These are phyloP conservation scores for Pelochelys cantorii DNA, from an alignment of 2,797 vertebrate genomes.

Conservation along the genomic window DNA sequence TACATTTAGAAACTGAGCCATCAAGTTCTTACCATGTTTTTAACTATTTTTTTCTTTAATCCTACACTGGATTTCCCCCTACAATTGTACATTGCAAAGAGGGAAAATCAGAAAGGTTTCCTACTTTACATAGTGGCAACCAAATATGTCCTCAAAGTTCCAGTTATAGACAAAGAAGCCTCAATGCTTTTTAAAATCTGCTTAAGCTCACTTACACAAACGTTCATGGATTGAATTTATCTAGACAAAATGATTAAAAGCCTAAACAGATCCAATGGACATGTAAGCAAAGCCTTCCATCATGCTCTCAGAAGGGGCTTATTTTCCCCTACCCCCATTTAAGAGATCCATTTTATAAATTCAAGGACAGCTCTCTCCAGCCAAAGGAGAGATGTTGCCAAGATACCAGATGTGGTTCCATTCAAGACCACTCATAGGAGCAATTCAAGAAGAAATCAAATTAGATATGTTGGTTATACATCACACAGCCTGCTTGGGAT, in stretches of 20 bases:
- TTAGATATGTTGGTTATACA: conserved; percentile 79
- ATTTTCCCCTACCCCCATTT: background rate
- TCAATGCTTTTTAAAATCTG: conserved; percentile 41
- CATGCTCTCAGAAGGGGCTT: conserved; percentile 41
- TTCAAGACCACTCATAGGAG: conserved; percentile 77
- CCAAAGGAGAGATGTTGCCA: conserved; percentile 69
- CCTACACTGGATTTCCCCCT: background rate
- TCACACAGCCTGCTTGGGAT: conserved; percentile 65
- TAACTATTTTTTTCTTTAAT: background rate
- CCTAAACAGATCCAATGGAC: background rate
- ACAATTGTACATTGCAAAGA: background rate
- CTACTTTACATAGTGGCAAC: background rate
- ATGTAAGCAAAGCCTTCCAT: conserved; percentile 38
- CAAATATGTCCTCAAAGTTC: conserved; percentile 42
- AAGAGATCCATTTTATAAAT: conserved; percentile 68
- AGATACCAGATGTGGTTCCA: conserved; percentile 75
- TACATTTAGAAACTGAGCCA: background rate
- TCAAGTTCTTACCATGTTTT: background rate
- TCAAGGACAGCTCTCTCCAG: conserved; percentile 72
- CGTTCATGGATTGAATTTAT: conserved; percentile 21
- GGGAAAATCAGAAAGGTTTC: conserved; percentile 34
- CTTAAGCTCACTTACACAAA: conserved; percentile 1
- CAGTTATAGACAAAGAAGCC: conserved; percentile 27
- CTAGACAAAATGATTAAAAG: conserved; percentile 3
- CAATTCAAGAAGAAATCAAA: conserved; percentile 78